Conservation (phyloP, 2,888 invertebrate genomes). For the Harpalus rufipes region DNA sequence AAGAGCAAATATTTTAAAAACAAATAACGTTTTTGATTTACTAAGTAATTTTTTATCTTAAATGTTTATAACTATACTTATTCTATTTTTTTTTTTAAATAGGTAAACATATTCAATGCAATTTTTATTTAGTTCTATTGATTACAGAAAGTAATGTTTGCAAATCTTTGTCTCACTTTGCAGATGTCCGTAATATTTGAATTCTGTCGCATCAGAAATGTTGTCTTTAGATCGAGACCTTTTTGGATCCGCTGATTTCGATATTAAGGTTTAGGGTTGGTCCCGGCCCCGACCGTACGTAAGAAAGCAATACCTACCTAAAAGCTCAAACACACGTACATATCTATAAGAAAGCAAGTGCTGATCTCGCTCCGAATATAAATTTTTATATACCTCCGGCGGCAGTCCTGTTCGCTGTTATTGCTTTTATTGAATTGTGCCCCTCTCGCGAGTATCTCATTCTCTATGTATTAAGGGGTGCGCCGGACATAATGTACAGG, state of each 20-base stretch:
- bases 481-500: slow-evolving; percentile 23
- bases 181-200: background rate
- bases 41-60: too few species aligned
- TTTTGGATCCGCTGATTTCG: slow-evolving; percentile 10
- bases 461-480: slow-evolving; percentile 50
- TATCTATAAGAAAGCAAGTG: slow-evolving; percentile 58
- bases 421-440: slow-evolving; percentile 59
- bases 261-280: slow-evolving; percentile 7
- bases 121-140: too few species aligned
- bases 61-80: too few species aligned
- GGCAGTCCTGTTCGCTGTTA: slow-evolving; percentile 46
- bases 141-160: background rate
- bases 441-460: slow-evolving; percentile 33
- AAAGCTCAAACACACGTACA: slow-evolving; percentile 49
- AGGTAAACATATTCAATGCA: too few species aligned
- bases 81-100: too few species aligned
- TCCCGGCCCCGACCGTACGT: background rate
- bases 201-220: background rate
- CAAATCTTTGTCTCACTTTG: background rate
- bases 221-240: background rate
- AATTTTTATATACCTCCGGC: slow-evolving; percentile 52
- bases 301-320: slow-evolving; percentile 52
- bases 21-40: too few species aligned
- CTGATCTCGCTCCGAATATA: slow-evolving; percentile 46
- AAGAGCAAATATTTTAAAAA: too few species aligned